Evolutionary conservation across 2,797 vertebrate species (phyloP), one percentile per base, ranked within the genome.

Genomic region (Acipenser oxyrinchus): DNA sequence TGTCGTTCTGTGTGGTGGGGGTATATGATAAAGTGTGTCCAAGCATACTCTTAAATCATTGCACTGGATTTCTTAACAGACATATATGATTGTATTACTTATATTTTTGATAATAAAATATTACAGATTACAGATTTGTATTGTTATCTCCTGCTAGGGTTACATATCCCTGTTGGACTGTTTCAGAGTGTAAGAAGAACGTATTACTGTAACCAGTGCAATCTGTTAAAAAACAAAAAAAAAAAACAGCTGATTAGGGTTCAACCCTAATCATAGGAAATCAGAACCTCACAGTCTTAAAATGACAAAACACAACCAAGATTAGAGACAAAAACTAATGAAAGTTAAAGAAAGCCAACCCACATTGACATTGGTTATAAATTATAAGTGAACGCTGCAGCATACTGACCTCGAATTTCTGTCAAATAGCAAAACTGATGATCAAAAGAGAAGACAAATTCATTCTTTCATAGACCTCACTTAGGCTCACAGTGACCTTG

Each of bases 401-500:
- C 69, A 71, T 53, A 53, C 53, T 75, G 74, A 74, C 74, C 77
- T 66, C 65, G 69, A 68, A 76, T 67, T 58, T 58, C 73, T 73
- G 73, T 75, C 70, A 71, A 61, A 70, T 59, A 52, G 68, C 57
- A 60, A 64, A 69, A 69, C 37, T 67, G 67, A 76, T 65, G 65
- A 68, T 53, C 51, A 64, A 68, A 50, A 66, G 67, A 65, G 68
- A 65, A 68, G 69, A 69, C 74, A 75, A 68, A 76, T 73, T 71
- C 66, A 73, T 73, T 77, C 63, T 74, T 71, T 74, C 68, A 69
- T 75, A 76, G 71, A 71, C 71, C 75, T 78, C 69, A 74, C 75
- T 78, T 76, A 73, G 73, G 69, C 75, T 74, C 62, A 53, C 72
- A 67, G 70, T 77, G 75, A 81, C 78, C 78, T 77, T 78, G 79